A percentile compares a stretch with the other conserved stretches of the same genome.
phyloP scores from a whole-genome alignment of 2,113 vertebrate genomes.

The Eretmochelys imbricata region DNA sequence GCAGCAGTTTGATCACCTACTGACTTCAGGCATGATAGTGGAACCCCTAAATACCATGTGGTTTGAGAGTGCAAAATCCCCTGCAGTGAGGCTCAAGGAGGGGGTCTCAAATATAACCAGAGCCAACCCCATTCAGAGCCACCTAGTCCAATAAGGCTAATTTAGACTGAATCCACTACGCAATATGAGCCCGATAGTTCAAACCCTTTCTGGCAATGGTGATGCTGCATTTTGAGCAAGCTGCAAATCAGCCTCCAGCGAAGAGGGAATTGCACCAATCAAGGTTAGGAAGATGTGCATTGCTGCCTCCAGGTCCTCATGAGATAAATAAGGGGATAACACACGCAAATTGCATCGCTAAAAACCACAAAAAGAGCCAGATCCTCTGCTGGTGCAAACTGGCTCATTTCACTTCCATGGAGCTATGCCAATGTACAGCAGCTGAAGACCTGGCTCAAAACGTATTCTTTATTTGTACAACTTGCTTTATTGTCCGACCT shows the following conservation, averaged over 20 bases:
- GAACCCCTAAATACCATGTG: not conserved
- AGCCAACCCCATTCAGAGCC: not conserved
- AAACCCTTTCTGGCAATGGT: not conserved
- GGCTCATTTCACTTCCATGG: not conserved
- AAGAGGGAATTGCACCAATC: not conserved
- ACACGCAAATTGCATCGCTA: not conserved
- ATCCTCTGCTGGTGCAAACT: not conserved
- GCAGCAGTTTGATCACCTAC: not conserved
- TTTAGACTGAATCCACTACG: not conserved
- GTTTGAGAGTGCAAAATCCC: not conserved
- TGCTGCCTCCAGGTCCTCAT: not conserved
- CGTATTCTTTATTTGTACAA: slow-evolving; percentile 1
- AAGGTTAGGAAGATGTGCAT: not conserved
- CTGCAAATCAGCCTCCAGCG: not conserved
- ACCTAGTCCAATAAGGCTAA: not conserved
- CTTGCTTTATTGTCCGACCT: not conserved
- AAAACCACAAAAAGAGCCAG: not conserved
- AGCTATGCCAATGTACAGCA: not conserved
- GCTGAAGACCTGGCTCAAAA: slow-evolving; percentile 21
- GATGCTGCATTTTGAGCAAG: not conserved
- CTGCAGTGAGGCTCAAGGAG: not conserved
- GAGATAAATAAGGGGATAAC: not conserved
- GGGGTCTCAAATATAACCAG: not conserved
- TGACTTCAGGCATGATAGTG: not conserved
- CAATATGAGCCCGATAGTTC: not conserved